Conservation (phyloP, 2,888 invertebrate species). For the Oligia fasciuncula region DNA sequence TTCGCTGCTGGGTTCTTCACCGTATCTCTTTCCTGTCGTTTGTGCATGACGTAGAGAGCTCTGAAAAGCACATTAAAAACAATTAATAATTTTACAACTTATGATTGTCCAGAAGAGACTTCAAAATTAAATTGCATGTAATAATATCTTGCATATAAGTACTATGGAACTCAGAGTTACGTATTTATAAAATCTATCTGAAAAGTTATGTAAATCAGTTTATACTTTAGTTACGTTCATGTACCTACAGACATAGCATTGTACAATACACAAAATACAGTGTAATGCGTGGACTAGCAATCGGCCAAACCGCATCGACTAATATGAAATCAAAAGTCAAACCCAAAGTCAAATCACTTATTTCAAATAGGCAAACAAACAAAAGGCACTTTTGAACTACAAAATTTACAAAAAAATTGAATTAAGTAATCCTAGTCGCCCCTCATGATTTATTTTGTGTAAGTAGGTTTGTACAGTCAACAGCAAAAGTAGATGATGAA, state of each 20-base stretch:
- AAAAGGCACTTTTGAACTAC: too few relatives aligned
- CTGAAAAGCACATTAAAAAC: constrained; percentile 74
- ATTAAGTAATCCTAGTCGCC: too few relatives aligned
- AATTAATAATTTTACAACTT: neutral
- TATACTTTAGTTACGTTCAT: too few relatives aligned
- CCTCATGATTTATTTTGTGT: too few relatives aligned
- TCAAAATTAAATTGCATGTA: neutral
- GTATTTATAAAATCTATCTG: neutral
- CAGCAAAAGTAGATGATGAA: too few relatives aligned
- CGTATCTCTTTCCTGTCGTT: constrained; percentile 73
- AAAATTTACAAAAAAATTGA: too few relatives aligned
- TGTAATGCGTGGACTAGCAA: neutral
- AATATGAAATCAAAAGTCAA: too few relatives aligned
- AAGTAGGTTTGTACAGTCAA: too few relatives aligned
- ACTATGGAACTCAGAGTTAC: too few relatives aligned
- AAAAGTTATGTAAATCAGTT: neutral
- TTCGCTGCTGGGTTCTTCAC: constrained; percentile 79
- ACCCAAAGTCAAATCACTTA: too few relatives aligned
- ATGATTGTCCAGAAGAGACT: neutral
- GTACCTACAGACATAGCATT: neutral
- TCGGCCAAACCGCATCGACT: neutral
- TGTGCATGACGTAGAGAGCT: constrained; percentile 80
- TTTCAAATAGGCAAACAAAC: too few relatives aligned
- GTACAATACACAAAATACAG: neutral
- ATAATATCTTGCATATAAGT: neutral